Percentiles rank a stretch among this genome's conserved stretches.
phyloP scores from a whole-genome alignment of 2,888 invertebrate species.

The Eupeodes luniger region DNA sequence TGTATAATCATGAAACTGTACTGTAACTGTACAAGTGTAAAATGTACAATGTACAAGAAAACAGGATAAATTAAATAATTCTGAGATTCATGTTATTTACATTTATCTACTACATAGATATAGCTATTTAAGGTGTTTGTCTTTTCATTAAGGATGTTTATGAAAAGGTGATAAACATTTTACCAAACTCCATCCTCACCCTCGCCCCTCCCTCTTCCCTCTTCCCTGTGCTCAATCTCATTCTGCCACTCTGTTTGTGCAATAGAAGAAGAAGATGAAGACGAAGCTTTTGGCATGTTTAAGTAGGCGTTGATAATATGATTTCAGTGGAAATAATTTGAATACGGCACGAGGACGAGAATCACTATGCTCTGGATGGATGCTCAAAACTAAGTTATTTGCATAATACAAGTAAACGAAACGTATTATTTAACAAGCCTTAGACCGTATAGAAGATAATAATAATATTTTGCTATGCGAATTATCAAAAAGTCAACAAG shows the following conservation, averaged over 20 bases:
- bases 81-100: not conserved
- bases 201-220: too few species aligned
- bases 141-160: conserved; percentile 21
- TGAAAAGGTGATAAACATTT: conserved; percentile 19
- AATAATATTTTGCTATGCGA: not conserved
- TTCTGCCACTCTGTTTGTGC: not conserved
- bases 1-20: not conserved
- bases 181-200: too few species aligned
- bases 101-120: not conserved
- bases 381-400: not conserved
- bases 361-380: not conserved
- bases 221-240: too few species aligned
- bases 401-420: not conserved
- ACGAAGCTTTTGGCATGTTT: not conserved
- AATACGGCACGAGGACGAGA: not conserved
- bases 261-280: not conserved
- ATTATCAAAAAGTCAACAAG: conserved; percentile 11
- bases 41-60: not conserved
- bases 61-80: conserved; percentile 23
- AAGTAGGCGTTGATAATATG: conserved; percentile 23
- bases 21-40: too few species aligned
- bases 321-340: conserved; percentile 17
- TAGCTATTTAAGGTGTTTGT: not conserved
- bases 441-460: not conserved
- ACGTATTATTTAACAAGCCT: conserved; percentile 7